These are phyloP conservation scores for Lethrus apterus DNA, from an alignment of 1,140 invertebrate genomes.

Conservation along the genomic window DNA sequence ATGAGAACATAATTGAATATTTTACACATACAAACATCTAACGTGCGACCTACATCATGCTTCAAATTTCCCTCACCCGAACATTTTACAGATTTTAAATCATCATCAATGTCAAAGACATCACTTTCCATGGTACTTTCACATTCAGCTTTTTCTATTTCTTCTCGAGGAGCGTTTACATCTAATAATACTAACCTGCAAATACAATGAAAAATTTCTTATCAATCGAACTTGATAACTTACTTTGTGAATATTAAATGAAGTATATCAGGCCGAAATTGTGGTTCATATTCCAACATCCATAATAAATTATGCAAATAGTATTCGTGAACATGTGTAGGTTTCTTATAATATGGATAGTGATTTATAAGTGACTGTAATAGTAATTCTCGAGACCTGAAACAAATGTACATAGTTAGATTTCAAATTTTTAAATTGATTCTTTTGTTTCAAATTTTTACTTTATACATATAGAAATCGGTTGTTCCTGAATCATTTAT, in stretches of 20 bases:
- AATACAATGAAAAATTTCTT: conserved; percentile 9
- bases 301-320: conserved; percentile 59
- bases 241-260: conserved; percentile 61
- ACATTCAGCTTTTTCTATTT: conserved; percentile 43
- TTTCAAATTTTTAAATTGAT: conserved; percentile 18
- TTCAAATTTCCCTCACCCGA: too few relatives aligned
- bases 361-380: conserved; percentile 44
- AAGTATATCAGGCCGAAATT: conserved; percentile 51
- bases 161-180: conserved; percentile 52
- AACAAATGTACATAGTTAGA: conserved; percentile 10
- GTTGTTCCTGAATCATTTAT: too few relatives aligned
- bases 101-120: conserved; percentile 45
- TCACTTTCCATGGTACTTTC: conserved; percentile 33
- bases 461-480: conserved; percentile 19
- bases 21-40: conserved; percentile 59
- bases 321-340: conserved; percentile 48
- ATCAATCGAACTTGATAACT: too few relatives aligned
- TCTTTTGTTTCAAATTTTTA: conserved; percentile 16
- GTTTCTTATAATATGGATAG: conserved; percentile 59
- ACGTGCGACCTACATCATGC: conserved; percentile 46
- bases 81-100: conserved; percentile 19
- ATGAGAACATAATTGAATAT: conserved; percentile 52
- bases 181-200: conserved; percentile 59
- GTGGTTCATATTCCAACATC: conserved; percentile 56
- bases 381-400: conserved; percentile 50